Evolutionary conservation across 1,140 invertebrate species (phyloP), one percentile per base, ranked within the genome.

Genomic region (Cydia strobilella): DNA sequence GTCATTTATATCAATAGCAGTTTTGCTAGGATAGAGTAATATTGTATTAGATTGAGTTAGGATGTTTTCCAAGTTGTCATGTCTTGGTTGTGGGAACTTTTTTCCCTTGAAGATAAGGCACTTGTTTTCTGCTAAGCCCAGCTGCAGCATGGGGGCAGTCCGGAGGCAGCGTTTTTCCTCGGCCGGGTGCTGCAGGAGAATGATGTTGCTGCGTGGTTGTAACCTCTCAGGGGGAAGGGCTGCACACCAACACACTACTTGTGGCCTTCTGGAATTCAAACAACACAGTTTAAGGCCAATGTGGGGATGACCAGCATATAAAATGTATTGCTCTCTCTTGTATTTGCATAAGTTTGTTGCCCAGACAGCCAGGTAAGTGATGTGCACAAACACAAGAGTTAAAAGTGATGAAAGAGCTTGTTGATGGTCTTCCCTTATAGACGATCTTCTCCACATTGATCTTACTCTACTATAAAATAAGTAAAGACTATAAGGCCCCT

Each of bases 131-230:
- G 94, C 93, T 74, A 99, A 88, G 51, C 96, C 95, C 66, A 97
- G 93, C 76, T 96, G 94, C 5, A 99, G 93, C 96, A 99, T 99
- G 12, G 97, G 96, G 25, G 97, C 97, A 25, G 98, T 99, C 75
- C 97, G 94, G 23, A 99, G 93, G 84, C 97, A 96, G 80, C 98
- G 93, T 90, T 97, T 97, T 83, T 98, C 97, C 94, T 99, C 98
- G 79, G 97, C 97, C 15, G 98, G 98, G 94, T 99, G 98, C 87
- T 99, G 98, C 2, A 99, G 93, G 75, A 99, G 94, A 76, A 98
- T 95, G 62, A 98, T 93, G 82, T 94, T 95, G 72, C 96, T 97
- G 74, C 93, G 88, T 10, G 96, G 95, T 65, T 90, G 85, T 7
- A 98, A 79, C 25, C 94, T 95, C 74, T 95, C 93, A 74, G 94